Evolutionary conservation across 2,113 vertebrate genomes (phyloP).

Genomic region (Scomber colias): DNA sequence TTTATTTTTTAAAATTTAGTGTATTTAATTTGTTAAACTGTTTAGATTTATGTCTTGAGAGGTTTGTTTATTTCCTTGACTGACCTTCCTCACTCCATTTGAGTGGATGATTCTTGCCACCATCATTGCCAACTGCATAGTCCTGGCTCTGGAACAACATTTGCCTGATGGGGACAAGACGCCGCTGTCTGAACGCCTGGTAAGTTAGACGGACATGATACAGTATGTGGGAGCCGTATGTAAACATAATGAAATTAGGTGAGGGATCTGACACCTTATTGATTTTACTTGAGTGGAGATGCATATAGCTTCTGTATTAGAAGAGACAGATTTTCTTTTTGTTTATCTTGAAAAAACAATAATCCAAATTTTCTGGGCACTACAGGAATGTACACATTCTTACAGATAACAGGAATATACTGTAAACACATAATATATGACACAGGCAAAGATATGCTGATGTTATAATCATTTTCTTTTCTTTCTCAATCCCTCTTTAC

Average conservation of each 20-base stretch:
- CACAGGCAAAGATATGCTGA: not conserved
- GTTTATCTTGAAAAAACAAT: not conserved
- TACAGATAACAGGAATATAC: not conserved
- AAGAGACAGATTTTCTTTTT: not conserved
- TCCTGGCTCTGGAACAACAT: slow-evolving; percentile 87
- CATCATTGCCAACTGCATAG: slow-evolving; percentile 88
- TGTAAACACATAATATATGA: not conserved
- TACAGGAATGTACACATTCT: not conserved
- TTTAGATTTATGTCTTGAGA: not conserved
- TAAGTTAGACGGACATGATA: slow-evolving; percentile 56
- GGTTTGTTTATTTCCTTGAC: slow-evolving; percentile 70
- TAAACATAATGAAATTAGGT: not conserved
- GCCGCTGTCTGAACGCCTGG: slow-evolving; percentile 86
- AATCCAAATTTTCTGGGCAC: not conserved
- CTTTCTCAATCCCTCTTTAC: not conserved
- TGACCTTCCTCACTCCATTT: slow-evolving; percentile 78
- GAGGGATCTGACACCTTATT: slow-evolving; percentile 6
- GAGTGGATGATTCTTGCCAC: slow-evolving; percentile 89
- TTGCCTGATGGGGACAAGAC: slow-evolving; percentile 87
- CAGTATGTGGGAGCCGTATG: not conserved
- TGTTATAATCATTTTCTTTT: not conserved
- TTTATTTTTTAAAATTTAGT: no score
- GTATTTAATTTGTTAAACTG: not conserved
- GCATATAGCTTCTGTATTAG: not conserved
- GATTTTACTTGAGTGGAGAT: slow-evolving; percentile 8